Evolutionary conservation across 1,140 invertebrate genomes (phyloP), one percentile per base, ranked within the genome.

Genomic region (honey bee (Apis mellifera)): DNA sequence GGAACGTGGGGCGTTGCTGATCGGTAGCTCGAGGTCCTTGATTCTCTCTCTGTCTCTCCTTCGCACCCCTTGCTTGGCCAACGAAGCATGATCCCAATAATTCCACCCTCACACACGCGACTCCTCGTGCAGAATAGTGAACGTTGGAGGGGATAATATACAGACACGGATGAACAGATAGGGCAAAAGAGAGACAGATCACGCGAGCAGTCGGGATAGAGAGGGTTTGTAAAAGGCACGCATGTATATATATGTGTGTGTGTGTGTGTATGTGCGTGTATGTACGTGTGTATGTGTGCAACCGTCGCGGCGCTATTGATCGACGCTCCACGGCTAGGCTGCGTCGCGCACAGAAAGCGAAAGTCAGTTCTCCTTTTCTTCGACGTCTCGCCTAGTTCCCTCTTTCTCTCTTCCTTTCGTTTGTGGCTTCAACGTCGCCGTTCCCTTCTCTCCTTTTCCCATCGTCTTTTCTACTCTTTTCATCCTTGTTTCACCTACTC

Each of bases 221-320:
- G 59, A 68, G 50, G 54, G 57, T 52, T 60, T 32, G 52, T 68
- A 62, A 48, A 50, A 42, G 42, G 32, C 52, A 66, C 65, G 71
- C 57, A 55, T 32, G 60, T 42, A n/a, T 48, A 17, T 62, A 54
- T 23, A 50, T 62, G 9, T 59, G 7, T 59, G 9, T 19, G 5
- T 57, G 9, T 19, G 19, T 19, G 55, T 57, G n/a, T n/a, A n/a
- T n/a, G n/a, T n/a, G n/a, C n/a, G n/a, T n/a, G 15, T 32, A 17
- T 64, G 62, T 32, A 52, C 0, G n/a, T 32, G 48, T 42, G 54
- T 48, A 42, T 69, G 82, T 77, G 84, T 86, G 84, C 72, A 79
- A 84, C 81, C 78, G 82, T 90, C 89, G 88, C 89, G 89, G 83
- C 78, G 89, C 90, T 93, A 93, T 93, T 93, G 92, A 93, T 93